Conservation (phyloP, 2,113 vertebrate species). For the Galbula dea region DNA sequence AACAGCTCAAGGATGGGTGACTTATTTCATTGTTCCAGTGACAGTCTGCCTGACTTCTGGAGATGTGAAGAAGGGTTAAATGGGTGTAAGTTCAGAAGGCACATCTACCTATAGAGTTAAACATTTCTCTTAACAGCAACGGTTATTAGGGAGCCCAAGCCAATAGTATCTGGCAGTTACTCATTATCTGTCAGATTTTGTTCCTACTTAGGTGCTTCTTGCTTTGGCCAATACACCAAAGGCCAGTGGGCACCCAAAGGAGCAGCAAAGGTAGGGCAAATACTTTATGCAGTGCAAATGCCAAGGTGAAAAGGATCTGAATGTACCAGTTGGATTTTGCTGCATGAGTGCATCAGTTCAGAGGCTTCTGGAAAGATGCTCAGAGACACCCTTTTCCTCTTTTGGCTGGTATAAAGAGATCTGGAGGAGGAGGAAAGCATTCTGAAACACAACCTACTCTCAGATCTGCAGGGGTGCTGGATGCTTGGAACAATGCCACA, state of each 20-base stretch:
- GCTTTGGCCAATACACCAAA: background rate
- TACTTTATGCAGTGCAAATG: background rate
- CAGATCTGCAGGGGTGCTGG: background rate
- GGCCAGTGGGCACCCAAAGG: background rate
- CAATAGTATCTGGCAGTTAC: background rate
- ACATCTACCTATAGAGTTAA: background rate
- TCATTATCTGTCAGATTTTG: background rate
- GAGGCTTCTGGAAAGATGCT: background rate
- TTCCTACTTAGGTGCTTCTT: background rate
- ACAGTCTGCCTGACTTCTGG: background rate
- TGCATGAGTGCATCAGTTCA: background rate
- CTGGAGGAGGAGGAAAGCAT: background rate
- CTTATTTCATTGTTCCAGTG: background rate
- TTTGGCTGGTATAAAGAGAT: background rate
- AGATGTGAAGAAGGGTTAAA: background rate
- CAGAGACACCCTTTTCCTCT: background rate
- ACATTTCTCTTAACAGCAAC: background rate
- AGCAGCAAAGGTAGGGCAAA: background rate
- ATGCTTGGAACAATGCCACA: background rate
- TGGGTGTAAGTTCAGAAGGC: background rate
- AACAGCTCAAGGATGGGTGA: background rate
- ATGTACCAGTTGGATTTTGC: background rate
- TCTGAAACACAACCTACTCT: constrained; percentile 8
- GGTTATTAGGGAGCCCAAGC: background rate
- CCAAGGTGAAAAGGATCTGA: background rate